phyloP scores from a whole-genome alignment of 2,797 vertebrate genomes.

The Lepilemur ruficaudatus region DNA sequence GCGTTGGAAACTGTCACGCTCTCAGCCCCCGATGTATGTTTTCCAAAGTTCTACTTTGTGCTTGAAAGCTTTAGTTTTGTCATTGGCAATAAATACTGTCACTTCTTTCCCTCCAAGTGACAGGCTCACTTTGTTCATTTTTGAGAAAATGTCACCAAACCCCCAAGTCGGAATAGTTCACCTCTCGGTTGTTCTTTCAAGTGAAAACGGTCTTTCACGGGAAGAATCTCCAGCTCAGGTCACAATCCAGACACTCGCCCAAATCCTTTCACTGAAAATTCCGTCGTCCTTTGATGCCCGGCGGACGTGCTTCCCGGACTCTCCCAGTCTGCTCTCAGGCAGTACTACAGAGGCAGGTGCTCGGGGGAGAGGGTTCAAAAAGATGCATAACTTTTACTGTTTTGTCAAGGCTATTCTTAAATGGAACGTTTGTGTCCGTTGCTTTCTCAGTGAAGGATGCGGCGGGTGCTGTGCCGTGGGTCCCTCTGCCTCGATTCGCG shows the following conservation, averaged over 20 bases:
- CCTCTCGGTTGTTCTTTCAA: background rate
- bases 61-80: background rate
- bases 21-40: rapidly evolving
- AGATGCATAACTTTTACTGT: background rate
- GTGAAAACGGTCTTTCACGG: background rate
- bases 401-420: background rate
- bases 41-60: background rate
- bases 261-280: rapidly evolving
- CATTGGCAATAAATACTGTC: background rate
- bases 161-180: background rate
- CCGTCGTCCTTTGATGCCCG: rapidly evolving
- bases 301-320: rapidly evolving
- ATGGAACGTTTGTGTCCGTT: background rate
- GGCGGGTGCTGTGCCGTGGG: rapidly evolving
- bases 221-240: background rate
- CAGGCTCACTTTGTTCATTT: background rate
- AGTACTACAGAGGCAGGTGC: background rate
- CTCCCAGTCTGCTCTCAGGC: background rate
- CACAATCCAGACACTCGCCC: background rate
- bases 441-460: background rate
- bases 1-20: background rate
- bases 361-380: background rate
- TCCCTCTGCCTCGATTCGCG: rapidly evolving
- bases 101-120: background rate
- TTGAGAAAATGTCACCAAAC: background rate